Base-by-base conservation (phyloP, 1,140 invertebrate species). In the Callitettix versicolor region DNA sequence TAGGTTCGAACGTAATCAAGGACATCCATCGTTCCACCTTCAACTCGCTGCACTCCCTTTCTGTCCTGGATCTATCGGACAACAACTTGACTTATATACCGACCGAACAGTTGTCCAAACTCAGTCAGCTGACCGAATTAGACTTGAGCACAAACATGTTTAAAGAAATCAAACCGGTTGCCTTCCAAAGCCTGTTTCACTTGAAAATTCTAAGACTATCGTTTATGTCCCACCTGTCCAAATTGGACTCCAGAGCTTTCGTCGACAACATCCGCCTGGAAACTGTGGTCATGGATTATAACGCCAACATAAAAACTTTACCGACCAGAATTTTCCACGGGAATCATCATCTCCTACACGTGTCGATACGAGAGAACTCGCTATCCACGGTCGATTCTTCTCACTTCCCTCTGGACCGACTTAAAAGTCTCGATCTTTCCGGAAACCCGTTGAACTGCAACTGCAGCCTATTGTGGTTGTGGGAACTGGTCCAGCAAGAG, bases 361-460 rank as follows among this genome's bases (percentile, higher is more conserved):
- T 87, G 60, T 88, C 82, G 26, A 76, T 88, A 60, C 78, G 77
- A 57, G 80, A 80, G 53, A 87, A 86, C 65, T 79, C 76, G 41
- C 66, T 89, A 57, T 77, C 78, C 60, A 82, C 80, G 1, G 70
- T 88, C 12, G 84, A 86, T 64, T 82, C 84, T 1, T 82, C 81
- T 12, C 83, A 88, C 68, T 88, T 88, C 63, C 86, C 86, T 9
- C 75, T 88, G 50, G 85, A 88, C 65, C 78, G 79, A 49, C 65
- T 90, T 55, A 73, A 78, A 61, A 77, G 76, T 50, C 71, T 90
- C 1, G 77, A 79, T 58, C 73, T 92, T 20, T 81, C 82, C 22
- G 86, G 86, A 14, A 91, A 92, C 72, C 88, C 88, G 1, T 76
- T 92, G 43, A 74, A 82, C 50, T 94, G 90, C 69, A 92, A 92